phyloP scores from a whole-genome alignment of 2,888 invertebrate genomes.

The Seira musarum region DNA sequence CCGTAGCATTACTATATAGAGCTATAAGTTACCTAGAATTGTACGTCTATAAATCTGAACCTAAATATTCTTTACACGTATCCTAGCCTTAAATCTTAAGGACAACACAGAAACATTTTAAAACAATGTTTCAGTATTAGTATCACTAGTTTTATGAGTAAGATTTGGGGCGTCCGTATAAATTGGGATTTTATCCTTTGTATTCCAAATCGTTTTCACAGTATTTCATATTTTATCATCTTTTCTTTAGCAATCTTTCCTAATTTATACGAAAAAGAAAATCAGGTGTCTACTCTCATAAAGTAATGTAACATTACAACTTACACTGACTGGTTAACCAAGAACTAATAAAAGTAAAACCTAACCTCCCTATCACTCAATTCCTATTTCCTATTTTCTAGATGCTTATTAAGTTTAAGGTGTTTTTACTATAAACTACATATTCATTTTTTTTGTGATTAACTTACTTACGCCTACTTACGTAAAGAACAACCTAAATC shows the following conservation, averaged over 20 bases:
- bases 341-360: too few species aligned
- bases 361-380: background rate
- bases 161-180: background rate
- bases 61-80: background rate
- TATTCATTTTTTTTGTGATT: background rate
- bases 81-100: background rate
- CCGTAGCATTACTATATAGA: too few species aligned
- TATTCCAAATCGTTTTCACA: background rate
- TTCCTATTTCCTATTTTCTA: constrained; percentile 2
- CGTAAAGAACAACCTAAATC: constrained; percentile 44
- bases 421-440: background rate
- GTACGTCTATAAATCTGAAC: too few species aligned
- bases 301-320: too few species aligned
- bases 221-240: background rate
- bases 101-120: background rate
- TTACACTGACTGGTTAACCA: too few species aligned
- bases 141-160: constrained; percentile 5
- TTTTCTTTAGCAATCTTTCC: background rate
- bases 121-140: background rate
- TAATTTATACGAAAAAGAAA: too few species aligned
- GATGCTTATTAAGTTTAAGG: background rate
- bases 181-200: background rate
- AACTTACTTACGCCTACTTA: background rate
- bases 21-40: too few species aligned
- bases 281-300: too few species aligned